Evolutionary conservation across 2,888 invertebrate genomes (phyloP).

Genomic region (Pollenia griseotomentosa): DNA sequence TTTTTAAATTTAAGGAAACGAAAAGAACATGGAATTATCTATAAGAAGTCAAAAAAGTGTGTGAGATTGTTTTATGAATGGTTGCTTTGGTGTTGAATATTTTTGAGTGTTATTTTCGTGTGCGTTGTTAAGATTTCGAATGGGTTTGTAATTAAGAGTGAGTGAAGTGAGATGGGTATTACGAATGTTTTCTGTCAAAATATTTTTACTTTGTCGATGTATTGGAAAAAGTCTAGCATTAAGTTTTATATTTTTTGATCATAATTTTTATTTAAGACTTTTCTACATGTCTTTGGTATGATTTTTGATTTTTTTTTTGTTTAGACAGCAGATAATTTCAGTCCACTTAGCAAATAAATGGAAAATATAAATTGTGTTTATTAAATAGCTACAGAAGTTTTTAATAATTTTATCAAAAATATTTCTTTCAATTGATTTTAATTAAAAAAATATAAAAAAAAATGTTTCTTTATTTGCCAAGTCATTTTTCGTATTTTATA

Average conservation of each 20-base stretch:
- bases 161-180: too few relatives aligned
- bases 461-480: constrained; percentile 53
- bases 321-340: constrained; percentile 61
- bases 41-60: background rate
- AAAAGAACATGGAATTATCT: constrained; percentile 42
- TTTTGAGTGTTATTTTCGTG: background rate
- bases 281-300: background rate
- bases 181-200: background rate
- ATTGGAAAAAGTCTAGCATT: background rate
- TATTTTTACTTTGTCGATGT: background rate
- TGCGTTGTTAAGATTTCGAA: background rate
- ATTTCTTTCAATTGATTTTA: too few relatives aligned
- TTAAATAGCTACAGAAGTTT: too few relatives aligned
- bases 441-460: too few relatives aligned
- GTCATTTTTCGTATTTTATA: constrained; percentile 35
- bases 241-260: background rate
- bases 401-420: too few relatives aligned
- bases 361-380: background rate
- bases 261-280: background rate
- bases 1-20: constrained; percentile 23
- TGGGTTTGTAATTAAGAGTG: background rate
- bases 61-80: background rate
- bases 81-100: constrained; percentile 19
- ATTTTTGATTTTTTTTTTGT: background rate
- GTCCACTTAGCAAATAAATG: constrained; percentile 61